phyloP scores from a whole-genome alignment of 2,113 vertebrate species.

The Excalfactoria chinensis region DNA sequence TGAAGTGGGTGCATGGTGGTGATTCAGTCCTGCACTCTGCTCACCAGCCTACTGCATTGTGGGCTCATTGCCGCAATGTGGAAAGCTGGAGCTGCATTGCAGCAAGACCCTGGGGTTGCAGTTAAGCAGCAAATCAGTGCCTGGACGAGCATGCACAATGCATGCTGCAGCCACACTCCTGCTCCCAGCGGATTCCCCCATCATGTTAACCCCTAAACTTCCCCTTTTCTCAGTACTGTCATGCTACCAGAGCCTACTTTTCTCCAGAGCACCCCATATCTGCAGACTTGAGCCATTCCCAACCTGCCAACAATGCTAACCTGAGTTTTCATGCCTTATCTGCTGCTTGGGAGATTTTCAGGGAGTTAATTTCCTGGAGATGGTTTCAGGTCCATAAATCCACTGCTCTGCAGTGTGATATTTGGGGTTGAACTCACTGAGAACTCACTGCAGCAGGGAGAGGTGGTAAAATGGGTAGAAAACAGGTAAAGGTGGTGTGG shows the following conservation, averaged over 20 bases:
- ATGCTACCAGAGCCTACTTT: not conserved
- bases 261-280: not conserved
- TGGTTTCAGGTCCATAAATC: not conserved
- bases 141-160: not conserved
- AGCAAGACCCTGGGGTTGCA: not conserved
- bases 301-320: not conserved
- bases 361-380: not conserved
- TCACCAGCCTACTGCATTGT: not conserved
- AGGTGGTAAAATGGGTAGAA: not conserved
- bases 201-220: not conserved
- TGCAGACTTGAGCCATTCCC: not conserved
- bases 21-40: not conserved
- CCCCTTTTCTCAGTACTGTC: not conserved
- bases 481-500: not conserved
- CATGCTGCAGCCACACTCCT: not conserved
- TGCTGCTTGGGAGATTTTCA: not conserved
- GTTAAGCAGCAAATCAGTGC: not conserved
- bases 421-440: not conserved
- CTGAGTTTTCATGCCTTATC: not conserved
- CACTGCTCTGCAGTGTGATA: not conserved
- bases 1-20: fast-evolving
- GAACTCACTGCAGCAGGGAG: not conserved
- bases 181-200: not conserved
- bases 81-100: not conserved
- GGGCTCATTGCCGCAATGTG: not conserved